Base-by-base conservation (phyloP, 2,888 invertebrate genomes). In the Harmothoe impar region DNA sequence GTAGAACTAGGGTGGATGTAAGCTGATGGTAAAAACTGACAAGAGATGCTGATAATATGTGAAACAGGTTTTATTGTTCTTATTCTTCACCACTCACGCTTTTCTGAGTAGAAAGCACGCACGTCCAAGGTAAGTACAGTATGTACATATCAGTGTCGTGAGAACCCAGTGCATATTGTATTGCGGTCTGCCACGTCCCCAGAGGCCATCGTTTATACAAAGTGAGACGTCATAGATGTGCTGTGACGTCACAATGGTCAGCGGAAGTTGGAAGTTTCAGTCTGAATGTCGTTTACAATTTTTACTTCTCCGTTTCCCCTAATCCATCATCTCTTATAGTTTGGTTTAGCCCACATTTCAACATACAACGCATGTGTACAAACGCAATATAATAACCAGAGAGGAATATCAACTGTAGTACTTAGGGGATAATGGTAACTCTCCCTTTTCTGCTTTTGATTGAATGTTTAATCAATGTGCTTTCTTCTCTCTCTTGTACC, bases 41-140 rank as follows among this genome's bases (percentile, higher is more conserved):
- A 43, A 43, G 43, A 3, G 5, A 43, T 43, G 43, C 10, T 43
- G 43, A 43, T 86, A 86, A 86, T 54, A 86, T 56, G 86, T 86
- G 86, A 86, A 86, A 86, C 86, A 86, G 56, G 86, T 86, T 86
- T 86, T 86, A 86, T 86, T 86, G 54, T 81, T 81, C 43, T 77
- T 77, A 23, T 86, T 86, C 17, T 52, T 86, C 86, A 35, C 29
- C 84, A 86, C 54, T 86, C 86, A 54, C 86, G 86, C 86, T 31
- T 81, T 25, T 86, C 52, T 86, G 52, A 86, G 86, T 86, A 86
- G 86, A 86, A 86, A 86, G 86, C 86, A 54, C 31, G 86, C 52
- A 86, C 56, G 52, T 52, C 29, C 84, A 84, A 84, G 3, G 86
- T 86, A 86, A 86, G 20, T 86, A 86, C 54, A 86, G 52, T 86